A percentile compares a stretch with the other conserved stretches of the same genome.
Conservation (phyloP, 2,797 vertebrate genomes). For the Philypnodon macrostomus region DNA sequence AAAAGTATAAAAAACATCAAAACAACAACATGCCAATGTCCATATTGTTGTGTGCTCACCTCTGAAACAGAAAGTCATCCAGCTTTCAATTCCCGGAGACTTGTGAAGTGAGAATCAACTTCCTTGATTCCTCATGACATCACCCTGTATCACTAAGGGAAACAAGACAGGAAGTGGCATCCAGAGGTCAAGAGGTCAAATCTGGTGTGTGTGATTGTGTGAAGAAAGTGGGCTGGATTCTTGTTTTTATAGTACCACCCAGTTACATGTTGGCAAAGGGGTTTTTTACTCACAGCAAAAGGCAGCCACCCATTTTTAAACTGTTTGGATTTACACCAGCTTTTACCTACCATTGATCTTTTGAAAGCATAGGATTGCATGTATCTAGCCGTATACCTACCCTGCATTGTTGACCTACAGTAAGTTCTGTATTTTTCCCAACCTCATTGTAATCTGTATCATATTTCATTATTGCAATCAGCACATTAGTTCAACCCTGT, state of each 20-base stretch:
- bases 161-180: conserved; percentile 66
- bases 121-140: conserved; percentile 61
- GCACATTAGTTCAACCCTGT: conserved; percentile 21
- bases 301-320: not conserved
- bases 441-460: no score
- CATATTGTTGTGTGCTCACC: not conserved
- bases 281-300: conserved; percentile 4
- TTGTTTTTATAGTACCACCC: conserved; percentile 50
- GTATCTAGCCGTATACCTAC: not conserved
- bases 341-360: conserved; percentile 6
- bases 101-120: conserved; percentile 28
- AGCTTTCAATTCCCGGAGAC: conserved; percentile 57
- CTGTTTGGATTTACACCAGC: conserved; percentile 19
- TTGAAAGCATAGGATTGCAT: not conserved
- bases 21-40: not conserved
- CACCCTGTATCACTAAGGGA: conserved; percentile 59
- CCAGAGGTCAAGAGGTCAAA: conserved; percentile 46
- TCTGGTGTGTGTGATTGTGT: conserved; percentile 15
- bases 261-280: conserved; percentile 7
- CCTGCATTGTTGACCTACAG: conserved; percentile 14
- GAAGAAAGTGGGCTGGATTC: conserved; percentile 34
- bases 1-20: conserved; percentile 22
- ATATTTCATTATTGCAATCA: no score
- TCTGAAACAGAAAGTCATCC: conserved; percentile 31
- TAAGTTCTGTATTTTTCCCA: conserved; percentile 35